Evolutionary conservation across 2,113 vertebrate genomes (phyloP).

Genomic region (Sylvietta virens): DNA sequence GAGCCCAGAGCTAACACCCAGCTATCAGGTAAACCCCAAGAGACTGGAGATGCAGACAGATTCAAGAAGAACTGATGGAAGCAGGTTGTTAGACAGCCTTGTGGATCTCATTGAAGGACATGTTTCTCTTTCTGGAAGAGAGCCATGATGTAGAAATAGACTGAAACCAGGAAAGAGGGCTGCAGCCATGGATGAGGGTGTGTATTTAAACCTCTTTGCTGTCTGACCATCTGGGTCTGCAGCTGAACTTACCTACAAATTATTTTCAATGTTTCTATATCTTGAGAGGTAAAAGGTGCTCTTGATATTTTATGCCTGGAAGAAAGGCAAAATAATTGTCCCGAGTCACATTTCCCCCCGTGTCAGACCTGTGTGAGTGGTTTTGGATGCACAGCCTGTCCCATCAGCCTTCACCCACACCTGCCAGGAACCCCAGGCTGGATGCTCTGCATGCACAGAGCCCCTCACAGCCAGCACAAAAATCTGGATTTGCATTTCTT

Average conservation of each 20-base stretch:
- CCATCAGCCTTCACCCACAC: not conserved
- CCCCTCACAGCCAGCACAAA: not conserved
- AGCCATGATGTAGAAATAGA: constrained; percentile 33
- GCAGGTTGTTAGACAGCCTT: constrained; percentile 4
- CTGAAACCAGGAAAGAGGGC: not conserved
- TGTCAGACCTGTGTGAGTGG: not conserved
- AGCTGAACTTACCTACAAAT: constrained; percentile 45
- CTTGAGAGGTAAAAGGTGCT: constrained; percentile 9
- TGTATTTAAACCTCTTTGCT: constrained; percentile 28
- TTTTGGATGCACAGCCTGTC: not conserved
- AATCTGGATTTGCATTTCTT: not conserved
- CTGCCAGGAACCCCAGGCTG: not conserved
- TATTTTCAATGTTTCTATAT: not conserved
- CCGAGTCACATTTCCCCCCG: not conserved
- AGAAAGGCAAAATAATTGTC: not conserved
- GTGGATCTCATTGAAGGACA: not conserved
- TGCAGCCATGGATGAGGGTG: not conserved
- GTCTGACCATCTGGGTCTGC: constrained; percentile 18
- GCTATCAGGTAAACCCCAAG: not conserved
- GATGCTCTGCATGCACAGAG: not conserved
- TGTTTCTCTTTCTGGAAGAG: constrained; percentile 3
- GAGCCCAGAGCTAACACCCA: not conserved
- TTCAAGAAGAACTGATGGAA: not conserved
- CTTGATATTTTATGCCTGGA: not conserved
- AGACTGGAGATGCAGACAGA: not conserved